A percentile compares a stretch with the other conserved stretches of the same genome.
These are phyloP conservation scores for Diarsia mendica DNA, from an alignment of 2,888 invertebrate genomes.

Conservation along the genomic window DNA sequence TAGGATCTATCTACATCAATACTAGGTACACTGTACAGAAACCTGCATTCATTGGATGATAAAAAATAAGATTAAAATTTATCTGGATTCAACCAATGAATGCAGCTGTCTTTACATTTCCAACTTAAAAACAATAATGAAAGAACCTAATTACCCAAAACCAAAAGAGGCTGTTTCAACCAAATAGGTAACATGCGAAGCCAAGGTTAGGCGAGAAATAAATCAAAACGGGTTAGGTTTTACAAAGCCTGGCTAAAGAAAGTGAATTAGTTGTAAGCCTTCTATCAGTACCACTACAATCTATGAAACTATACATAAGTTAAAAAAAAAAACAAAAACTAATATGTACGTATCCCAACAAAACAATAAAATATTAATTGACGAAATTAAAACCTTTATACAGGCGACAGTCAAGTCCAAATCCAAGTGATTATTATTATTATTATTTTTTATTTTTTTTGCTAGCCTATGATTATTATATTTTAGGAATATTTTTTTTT, in stretches of 20 bases:
- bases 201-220: conserved; percentile 64
- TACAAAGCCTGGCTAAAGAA: conserved; percentile 52
- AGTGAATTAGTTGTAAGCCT: conserved; percentile 59
- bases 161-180: conserved; percentile 90
- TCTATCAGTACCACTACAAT: conserved; percentile 40
- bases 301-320: conserved; percentile 39
- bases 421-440: not conserved
- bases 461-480: conserved; percentile 2
- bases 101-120: conserved; percentile 32
- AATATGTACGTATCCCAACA: conserved; percentile 13
- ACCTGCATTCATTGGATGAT: conserved; percentile 12
- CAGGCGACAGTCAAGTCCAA: conserved; percentile 20
- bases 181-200: conserved; percentile 84
- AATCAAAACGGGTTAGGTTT: conserved; percentile 47
- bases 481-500: not conserved
- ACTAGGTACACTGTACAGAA: conserved; percentile 16
- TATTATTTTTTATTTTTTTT: not conserved
- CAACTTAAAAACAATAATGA: conserved; percentile 27
- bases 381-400: conserved; percentile 7
- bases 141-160: conserved; percentile 72
- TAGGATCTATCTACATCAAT: conserved; percentile 21
- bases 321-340: conserved; percentile 19
- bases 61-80: not conserved
- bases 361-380: conserved; percentile 7
- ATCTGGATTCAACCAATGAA: not conserved